phyloP scores from a whole-genome alignment of 2,797 vertebrate genomes.

The Micropoecilia bifurca region DNA sequence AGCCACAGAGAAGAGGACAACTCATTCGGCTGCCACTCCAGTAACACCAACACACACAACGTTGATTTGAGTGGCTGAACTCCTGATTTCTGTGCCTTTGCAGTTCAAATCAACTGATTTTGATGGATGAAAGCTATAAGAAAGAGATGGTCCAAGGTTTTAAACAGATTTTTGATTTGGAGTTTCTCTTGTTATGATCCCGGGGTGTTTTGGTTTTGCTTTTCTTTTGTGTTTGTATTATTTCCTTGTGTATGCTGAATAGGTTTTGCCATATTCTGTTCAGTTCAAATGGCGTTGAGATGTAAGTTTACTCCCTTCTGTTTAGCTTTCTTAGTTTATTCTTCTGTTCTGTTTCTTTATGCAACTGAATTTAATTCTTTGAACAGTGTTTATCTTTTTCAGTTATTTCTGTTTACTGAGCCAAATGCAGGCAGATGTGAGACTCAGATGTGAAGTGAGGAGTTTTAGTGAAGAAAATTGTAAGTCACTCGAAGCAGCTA shows the following conservation, averaged over 20 bases:
- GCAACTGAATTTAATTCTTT: background rate
- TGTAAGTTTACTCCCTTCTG: no score
- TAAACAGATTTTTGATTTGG: background rate
- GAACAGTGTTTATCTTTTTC: background rate
- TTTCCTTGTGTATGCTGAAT: background rate
- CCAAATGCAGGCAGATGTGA: background rate
- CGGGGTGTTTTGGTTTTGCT: background rate
- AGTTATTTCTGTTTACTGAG: background rate
- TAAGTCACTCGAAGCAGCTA: background rate
- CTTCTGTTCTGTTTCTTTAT: background rate
- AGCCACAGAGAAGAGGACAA: conserved; percentile 34
- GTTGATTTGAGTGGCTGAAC: conserved; percentile 24
- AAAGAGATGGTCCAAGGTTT: background rate
- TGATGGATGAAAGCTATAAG: background rate
- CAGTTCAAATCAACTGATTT: background rate
- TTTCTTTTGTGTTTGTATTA: background rate
- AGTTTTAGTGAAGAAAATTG: background rate
- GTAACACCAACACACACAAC: background rate
- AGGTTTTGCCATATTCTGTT: background rate
- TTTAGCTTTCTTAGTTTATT: no score
- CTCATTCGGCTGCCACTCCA: conserved; percentile 57
- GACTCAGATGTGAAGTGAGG: background rate
- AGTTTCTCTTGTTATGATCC: background rate
- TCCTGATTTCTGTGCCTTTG: background rate
- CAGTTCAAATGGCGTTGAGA: background rate